Conservation (phyloP, 2,113 vertebrate genomes). For the Salvelinus alpinus region DNA sequence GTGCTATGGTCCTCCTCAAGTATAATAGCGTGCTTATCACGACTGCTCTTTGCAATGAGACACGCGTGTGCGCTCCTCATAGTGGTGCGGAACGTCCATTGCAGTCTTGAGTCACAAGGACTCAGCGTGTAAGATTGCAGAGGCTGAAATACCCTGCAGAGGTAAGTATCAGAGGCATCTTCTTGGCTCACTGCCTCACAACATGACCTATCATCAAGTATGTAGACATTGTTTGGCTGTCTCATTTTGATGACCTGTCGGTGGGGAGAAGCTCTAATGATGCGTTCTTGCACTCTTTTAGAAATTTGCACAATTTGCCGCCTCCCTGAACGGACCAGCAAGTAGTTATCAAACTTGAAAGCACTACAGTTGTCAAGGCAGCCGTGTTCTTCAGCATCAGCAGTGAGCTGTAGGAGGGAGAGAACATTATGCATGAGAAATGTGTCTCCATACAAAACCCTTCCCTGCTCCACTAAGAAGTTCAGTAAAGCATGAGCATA, state of each 20-base stretch:
- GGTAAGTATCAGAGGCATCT: not conserved
- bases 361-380: conserved; percentile 8
- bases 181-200: not conserved
- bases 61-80: too few relatives aligned
- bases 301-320: too few relatives aligned
- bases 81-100: too few relatives aligned
- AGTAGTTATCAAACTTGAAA: conserved; percentile 1
- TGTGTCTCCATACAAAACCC: conserved; percentile 9
- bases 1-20: too few relatives aligned
- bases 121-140: not conserved
- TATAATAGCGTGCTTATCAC: too few relatives aligned
- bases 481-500: conserved; percentile 19
- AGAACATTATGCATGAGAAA: conserved; percentile 9
- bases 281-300: not conserved
- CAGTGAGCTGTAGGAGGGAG: not conserved
- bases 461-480: conserved; percentile 1
- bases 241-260: not conserved
- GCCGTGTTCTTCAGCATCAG: conserved; percentile 1
- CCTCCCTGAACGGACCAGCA: not conserved
- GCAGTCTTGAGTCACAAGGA: not conserved
- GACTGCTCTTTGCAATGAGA: too few relatives aligned
- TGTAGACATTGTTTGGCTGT: not conserved
- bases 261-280: not conserved
- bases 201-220: not conserved
- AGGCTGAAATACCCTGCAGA: not conserved